Evolutionary conservation across 2,888 invertebrate species (phyloP).

Genomic region (Drosophila sordidapex): DNA sequence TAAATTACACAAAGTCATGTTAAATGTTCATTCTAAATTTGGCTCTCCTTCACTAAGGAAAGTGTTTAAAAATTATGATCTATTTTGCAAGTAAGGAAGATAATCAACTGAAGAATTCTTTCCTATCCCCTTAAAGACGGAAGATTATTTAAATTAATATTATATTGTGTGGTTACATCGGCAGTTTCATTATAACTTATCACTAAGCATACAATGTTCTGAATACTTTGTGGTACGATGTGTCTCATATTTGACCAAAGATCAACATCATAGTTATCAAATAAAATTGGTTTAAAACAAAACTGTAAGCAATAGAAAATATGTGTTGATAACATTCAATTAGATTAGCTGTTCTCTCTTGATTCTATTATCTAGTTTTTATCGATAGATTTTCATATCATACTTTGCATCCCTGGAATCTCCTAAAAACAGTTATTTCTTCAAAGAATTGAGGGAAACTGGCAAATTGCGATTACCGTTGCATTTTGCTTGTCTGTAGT

Average conservation of each 20-base stretch:
- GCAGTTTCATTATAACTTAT: not conserved
- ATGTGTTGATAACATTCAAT: not conserved
- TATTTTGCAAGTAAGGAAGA: not conserved
- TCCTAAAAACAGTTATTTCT: not conserved
- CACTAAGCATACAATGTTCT: not conserved
- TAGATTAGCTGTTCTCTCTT: not conserved
- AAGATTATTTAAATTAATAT: not conserved
- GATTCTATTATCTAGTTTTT: not conserved
- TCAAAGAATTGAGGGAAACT: not conserved
- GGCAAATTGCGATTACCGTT: slow-evolving; percentile 28
- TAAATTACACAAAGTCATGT: slow-evolving; percentile 66
- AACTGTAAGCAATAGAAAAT: not conserved
- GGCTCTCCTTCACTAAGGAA: not conserved
- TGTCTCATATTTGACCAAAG: not conserved
- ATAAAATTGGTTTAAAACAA: not conserved
- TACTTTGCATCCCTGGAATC: not conserved
- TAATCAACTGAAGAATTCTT: not conserved
- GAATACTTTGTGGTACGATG: not conserved
- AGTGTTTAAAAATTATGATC: not conserved
- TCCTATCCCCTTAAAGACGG: not conserved
- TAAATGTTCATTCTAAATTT: slow-evolving; percentile 30
- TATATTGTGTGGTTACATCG: not conserved
- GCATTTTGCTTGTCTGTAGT: not conserved
- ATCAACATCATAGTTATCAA: not conserved
- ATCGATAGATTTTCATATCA: not conserved